Conservation (phyloP, 2,797 vertebrate genomes). For the Oreochromis grahami region DNA sequence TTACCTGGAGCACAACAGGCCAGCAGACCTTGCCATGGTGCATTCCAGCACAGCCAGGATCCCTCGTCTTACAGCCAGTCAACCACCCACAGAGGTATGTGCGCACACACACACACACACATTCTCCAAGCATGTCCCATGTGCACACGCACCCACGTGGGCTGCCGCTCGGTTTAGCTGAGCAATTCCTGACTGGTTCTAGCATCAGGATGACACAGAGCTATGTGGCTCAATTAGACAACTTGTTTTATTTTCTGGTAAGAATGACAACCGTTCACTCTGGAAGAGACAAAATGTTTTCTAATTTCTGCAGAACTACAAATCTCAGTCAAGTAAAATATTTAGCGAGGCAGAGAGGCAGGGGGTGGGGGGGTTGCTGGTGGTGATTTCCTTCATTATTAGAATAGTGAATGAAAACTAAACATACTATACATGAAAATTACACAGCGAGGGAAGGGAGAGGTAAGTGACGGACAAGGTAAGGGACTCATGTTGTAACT, state of each 20-base stretch:
- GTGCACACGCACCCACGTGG: background rate
- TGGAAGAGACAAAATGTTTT: slow-evolving; percentile 3
- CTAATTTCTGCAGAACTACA: background rate
- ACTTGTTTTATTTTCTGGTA: slow-evolving; percentile 56
- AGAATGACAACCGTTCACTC: slow-evolving; percentile 39
- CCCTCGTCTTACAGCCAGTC: slow-evolving; percentile 9
- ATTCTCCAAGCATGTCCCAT: background rate
- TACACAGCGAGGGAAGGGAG: background rate
- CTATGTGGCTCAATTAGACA: slow-evolving; percentile 57
- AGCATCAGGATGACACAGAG: slow-evolving; percentile 32
- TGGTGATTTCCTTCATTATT: background rate
- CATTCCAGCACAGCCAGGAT: slow-evolving; percentile 39
- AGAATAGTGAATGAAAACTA: background rate
- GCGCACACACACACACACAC: background rate
- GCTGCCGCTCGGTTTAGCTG: slow-evolving; percentile 23
- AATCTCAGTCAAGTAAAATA: background rate
- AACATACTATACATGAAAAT: background rate
- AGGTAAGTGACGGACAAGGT: too few species aligned
- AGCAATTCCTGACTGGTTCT: slow-evolving; percentile 38
- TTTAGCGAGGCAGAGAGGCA: background rate
- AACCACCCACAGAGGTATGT: slow-evolving; percentile 1
- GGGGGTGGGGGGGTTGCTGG: too few species aligned
- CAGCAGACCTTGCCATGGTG: slow-evolving; percentile 38
- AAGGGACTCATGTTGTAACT: too few species aligned
- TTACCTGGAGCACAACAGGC: slow-evolving; percentile 59